Evolutionary conservation across 1,140 invertebrate genomes (phyloP), one percentile per base, ranked within the genome.

Genomic region (Rhagoletis pomonella): DNA sequence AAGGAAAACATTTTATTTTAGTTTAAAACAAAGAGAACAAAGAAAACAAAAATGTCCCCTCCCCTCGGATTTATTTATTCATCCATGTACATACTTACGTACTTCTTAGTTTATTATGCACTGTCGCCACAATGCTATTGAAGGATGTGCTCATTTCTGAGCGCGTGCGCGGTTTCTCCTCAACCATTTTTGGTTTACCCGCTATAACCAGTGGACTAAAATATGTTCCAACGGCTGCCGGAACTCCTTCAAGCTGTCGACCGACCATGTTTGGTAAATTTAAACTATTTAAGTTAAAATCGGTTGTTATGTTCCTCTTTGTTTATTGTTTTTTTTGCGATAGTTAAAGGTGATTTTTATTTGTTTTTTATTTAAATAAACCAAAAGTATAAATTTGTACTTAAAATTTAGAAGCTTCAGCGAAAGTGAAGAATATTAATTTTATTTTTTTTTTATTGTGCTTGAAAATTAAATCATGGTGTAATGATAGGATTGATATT

Each of bases 231-330:
- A 64, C 60, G 14, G 42, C 17, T 29, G 44, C 9, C 4, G 62
- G 10, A 67, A 44, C 19, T 12, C 17, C 58, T 9, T 77, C 50
- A 14, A 87, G 14, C 69, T 87, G 86, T 12, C 67, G 64, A 62
- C 59, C 67, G 17, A 87, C 86, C 67, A 87, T 87, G 42, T 87
- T 87, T n/a, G 86, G 69, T 44, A 87, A 87, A 60, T 87, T 69
- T 19, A 87, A 87, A 19, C 86, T 67, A 87, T 87, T 73, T 44
- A 44, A 60, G 39, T 77, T 81, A 42, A 55, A 1, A 19, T 55
- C 47, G 9, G 47, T 6, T 55, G 73, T 29, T 47, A 81, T 81
- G 50, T 50, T 55, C 17, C 7, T 42, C 65, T 65, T 87, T 87
- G 42, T 62, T 73, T 29, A 29, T 50, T 58, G 47, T 60, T 67